Base-by-base conservation (phyloP, 2,888 invertebrate genomes). In the Pilophorus perplexus region DNA sequence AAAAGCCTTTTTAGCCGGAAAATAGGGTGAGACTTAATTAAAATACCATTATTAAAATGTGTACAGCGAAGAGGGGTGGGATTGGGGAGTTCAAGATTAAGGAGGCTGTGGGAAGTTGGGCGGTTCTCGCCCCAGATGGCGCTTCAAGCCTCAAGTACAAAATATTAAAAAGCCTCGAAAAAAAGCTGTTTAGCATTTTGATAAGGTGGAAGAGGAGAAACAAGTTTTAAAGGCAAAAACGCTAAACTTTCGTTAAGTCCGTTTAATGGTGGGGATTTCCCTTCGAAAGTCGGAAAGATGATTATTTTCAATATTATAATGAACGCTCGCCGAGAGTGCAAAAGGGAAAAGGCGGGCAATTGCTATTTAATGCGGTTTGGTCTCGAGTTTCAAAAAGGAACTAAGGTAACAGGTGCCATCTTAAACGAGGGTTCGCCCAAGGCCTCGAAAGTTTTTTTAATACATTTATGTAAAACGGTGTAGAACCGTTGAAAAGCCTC, bases 101-200 rank as follows among this genome's bases (percentile, higher is more conserved):
- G 69, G 57, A 52, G 40, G 52, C 52, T 38, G 28, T 25, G 18
- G 42, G 50, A 65, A 69, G 55, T 66, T 62, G 46, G 33, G 42
- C 28, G 65, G 65, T n/a, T 27, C 44, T 55, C 55, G 40, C 46
- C 20, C 68, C 70, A 70, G 70, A 68, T 70, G 70, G 52, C 46
- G 70, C 67, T 65, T 52, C 25, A 33, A 16, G 12, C 28, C 28
- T 60, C 67, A 50, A 64, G 48, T 66, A 68, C 67, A 70, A 72
- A 72, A 72, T 71, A 71, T 72, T 72, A 72, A 71, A 71, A 69
- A 70, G 65, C 67, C 40, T 27, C 40, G 52, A 66, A 62, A 71
- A 70, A 70, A 68, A 70, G 70, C 70, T 71, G 64, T 72, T 72
- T 72, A 70, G 72, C 72, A 72, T 72, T 72, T 72, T 72, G 72